Percentiles rank a stretch among this genome's conserved stretches.
phyloP scores from a whole-genome alignment of 2,797 vertebrate species.

The Cheirogaleus major region DNA sequence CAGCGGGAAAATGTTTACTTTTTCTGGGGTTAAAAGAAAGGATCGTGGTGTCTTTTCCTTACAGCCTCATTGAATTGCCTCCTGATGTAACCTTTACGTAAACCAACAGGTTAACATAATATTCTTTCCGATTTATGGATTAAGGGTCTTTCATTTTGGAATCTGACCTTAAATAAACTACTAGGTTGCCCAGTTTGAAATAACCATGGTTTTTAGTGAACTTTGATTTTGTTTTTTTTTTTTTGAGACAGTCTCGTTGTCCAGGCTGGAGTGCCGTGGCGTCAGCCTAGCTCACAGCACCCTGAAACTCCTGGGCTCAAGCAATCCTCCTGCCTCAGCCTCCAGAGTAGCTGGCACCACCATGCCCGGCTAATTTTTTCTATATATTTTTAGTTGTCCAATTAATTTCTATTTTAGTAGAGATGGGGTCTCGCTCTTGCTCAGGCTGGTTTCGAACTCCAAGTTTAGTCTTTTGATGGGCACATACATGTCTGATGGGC shows the following conservation, averaged over 20 bases:
- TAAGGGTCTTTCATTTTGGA: slow-evolving; percentile 9
- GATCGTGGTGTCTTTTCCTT: background rate
- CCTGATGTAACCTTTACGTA: background rate
- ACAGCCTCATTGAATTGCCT: background rate
- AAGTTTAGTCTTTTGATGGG: background rate
- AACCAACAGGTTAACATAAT: background rate
- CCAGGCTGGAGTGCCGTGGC: too few relatives aligned
- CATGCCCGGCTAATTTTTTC: too few relatives aligned
- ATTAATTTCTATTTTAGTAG: too few relatives aligned
- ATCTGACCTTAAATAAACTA: slow-evolving; percentile 51
- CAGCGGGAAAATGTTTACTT: background rate
- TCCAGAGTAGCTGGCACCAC: too few relatives aligned
- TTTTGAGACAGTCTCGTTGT: too few relatives aligned
- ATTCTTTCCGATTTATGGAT: background rate
- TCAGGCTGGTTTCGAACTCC: too few relatives aligned
- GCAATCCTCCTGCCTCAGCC: too few relatives aligned
- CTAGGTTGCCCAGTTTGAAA: slow-evolving; percentile 38
- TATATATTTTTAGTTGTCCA: too few relatives aligned
- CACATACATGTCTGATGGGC: fast-evolving
- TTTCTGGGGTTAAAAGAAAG: background rate
- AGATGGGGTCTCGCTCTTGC: too few relatives aligned
- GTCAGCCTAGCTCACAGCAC: too few relatives aligned
- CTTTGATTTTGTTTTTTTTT: background rate
- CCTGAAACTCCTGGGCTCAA: too few relatives aligned
- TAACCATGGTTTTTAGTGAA: slow-evolving; percentile 8